These are phyloP conservation scores for Pterocles burchelli DNA, from an alignment of 2,113 vertebrate genomes.

Conservation along the genomic window DNA sequence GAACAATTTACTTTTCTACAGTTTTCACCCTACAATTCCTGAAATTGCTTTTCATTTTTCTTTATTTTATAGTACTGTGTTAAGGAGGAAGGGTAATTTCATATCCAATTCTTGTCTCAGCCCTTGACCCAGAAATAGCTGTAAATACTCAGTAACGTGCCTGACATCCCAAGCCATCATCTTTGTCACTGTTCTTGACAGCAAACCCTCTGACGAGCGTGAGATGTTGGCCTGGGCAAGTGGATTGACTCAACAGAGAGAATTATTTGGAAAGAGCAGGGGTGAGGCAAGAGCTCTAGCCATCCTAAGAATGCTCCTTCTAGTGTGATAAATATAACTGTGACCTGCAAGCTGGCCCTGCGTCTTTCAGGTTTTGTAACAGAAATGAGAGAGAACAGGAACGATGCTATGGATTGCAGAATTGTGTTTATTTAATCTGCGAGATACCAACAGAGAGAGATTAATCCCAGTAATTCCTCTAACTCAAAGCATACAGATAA, in stretches of 20 bases:
- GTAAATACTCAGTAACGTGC: neutral
- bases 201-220: neutral
- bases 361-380: neutral
- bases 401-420: neutral
- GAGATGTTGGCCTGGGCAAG: neutral
- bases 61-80: neutral
- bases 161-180: neutral
- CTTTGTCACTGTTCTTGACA: constrained; percentile 4
- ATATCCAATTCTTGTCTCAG: neutral
- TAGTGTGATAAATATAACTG: neutral
- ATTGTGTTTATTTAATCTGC: neutral
- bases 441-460: neutral
- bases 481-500: neutral
- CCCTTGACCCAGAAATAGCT: constrained; percentile 17
- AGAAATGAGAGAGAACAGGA: neutral
- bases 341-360: neutral
- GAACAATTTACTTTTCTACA: constrained; percentile 4
- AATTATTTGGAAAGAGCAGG: neutral
- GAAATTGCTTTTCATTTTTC: constrained; percentile 30
- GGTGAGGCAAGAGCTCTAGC: neutral
- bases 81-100: neutral
- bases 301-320: neutral
- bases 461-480: neutral
- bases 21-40: neutral
- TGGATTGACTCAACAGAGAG: neutral